phyloP scores from a whole-genome alignment of 2,888 invertebrate genomes.

The Mimas tiliae region DNA sequence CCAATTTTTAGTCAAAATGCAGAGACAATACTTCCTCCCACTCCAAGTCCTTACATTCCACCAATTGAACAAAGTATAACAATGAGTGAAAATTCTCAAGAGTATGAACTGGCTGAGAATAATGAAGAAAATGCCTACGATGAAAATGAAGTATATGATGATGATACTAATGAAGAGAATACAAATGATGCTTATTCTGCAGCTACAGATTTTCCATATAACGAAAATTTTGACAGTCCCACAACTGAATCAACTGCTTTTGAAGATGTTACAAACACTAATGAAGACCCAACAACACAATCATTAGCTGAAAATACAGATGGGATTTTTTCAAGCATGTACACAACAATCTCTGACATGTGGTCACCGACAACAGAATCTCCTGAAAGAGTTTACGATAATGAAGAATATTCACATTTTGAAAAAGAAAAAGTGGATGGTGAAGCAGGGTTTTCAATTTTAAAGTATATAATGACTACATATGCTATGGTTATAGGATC shows the following conservation, averaged over 20 bases:
- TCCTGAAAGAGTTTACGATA: conserved; percentile 60
- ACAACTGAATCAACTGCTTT: conserved; percentile 39
- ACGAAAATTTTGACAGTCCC: conserved; percentile 30
- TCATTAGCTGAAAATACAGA: conserved; percentile 45
- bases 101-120: background rate
- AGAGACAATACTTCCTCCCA: conserved; percentile 28
- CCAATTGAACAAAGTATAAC: background rate
- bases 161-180: conserved; percentile 36
- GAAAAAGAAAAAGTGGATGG: conserved; percentile 45
- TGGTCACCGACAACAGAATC: conserved; percentile 63
- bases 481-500: conserved; percentile 68
- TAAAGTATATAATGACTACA: conserved; percentile 61
- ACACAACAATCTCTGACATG: conserved; percentile 66
- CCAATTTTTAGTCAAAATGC: conserved; percentile 33
- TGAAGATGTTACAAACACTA: background rate
- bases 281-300: conserved; percentile 29
- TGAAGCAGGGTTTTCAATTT: conserved; percentile 64
- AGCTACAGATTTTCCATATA: conserved; percentile 35
- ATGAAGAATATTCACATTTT: conserved; percentile 48
- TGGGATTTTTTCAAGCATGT: conserved; percentile 64
- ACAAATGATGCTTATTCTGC: conserved; percentile 27
- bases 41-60: conserved; percentile 7
- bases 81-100: background rate
- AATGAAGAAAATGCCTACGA: conserved; percentile 5
- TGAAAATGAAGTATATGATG: conserved; percentile 30